Conservation (phyloP, 2,113 vertebrate genomes). For the Eulemur macaco region DNA sequence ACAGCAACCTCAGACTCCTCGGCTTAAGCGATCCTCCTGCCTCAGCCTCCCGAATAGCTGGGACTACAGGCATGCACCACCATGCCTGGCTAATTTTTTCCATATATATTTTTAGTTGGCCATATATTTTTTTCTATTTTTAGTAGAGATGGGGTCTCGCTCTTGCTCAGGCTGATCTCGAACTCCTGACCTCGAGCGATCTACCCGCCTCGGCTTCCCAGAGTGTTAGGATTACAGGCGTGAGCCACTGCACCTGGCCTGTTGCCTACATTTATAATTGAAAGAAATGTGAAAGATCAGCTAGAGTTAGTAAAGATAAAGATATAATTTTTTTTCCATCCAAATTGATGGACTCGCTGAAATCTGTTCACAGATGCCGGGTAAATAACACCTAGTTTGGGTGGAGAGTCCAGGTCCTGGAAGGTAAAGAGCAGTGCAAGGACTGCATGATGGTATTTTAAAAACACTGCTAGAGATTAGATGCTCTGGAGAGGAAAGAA, state of each 20-base stretch:
- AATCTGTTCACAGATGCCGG: background rate
- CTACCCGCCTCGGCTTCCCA: too few relatives aligned
- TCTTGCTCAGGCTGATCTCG: too few relatives aligned
- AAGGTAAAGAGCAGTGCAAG: background rate
- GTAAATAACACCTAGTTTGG: background rate
- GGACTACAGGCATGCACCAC: too few relatives aligned
- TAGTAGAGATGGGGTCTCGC: too few relatives aligned
- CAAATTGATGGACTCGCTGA: background rate
- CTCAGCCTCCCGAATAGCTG: too few relatives aligned
- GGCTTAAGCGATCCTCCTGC: too few relatives aligned
- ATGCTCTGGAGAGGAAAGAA: background rate
- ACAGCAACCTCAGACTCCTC: too few relatives aligned
- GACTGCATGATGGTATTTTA: background rate
- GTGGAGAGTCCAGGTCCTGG: background rate
- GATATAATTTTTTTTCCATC: background rate
- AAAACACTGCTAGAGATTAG: background rate
- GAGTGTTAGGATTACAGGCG: too few relatives aligned
- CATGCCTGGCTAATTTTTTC: too few relatives aligned
- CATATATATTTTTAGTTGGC: too few relatives aligned
- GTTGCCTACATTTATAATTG: background rate
- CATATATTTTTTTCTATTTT: too few relatives aligned
- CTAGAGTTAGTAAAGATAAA: background rate
- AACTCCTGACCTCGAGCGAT: too few relatives aligned
- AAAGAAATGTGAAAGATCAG: background rate
- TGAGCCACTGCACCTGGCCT: background rate